Evolutionary conservation across 2,888 invertebrate genomes (phyloP), one percentile per base, ranked within the genome.

Genomic region (Reticulitermes lucifugus): DNA sequence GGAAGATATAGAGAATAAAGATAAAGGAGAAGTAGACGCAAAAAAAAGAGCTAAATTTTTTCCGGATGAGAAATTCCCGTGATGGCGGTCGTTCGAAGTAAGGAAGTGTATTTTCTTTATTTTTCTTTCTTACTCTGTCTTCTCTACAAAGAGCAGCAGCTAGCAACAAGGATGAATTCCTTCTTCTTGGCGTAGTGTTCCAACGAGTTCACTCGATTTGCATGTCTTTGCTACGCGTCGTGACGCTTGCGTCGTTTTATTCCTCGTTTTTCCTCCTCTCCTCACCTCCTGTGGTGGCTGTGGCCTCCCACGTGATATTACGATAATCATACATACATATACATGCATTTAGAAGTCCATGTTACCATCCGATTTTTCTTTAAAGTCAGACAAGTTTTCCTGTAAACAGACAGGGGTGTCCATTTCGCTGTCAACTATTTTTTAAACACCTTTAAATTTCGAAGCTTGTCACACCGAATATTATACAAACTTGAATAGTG

Each of bases 51-150:
- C 41, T 59, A 77, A 84, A 84, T 84, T 84, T 84, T 65, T 86
- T 86, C 86, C 86, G 83, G 86, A 65, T 86, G 86, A 84, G 83
- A 59, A 71, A 79, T 21, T 79, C 59, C 70, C 29, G 77, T 86
- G 84, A 86, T 86, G 86, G 86, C 84, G 79, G 86, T 77, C 83
- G 79, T 65, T 35, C 77, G 84, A 51, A 70, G 59, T 81, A 81
- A 70, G 81, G 51, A 60, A 35, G 75, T 65, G 79, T 70, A 79
- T 65, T 84, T 4, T 83, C 73, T 71, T 41, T 46, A 6, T 70
- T 7, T 73, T 22, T 7, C 9, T 7, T 22, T 12, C 21, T 9
- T 25, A 29, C 46, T 35, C 35, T 35, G 55, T 25, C 35, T 25
- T 81, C 65, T 75, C 22, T 75, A 3, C n/a, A 22, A 60, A 60